Conservation (phyloP, 37 sponge, comb jelly and placozoan species). For the Hexactinellida sp. region DNA sequence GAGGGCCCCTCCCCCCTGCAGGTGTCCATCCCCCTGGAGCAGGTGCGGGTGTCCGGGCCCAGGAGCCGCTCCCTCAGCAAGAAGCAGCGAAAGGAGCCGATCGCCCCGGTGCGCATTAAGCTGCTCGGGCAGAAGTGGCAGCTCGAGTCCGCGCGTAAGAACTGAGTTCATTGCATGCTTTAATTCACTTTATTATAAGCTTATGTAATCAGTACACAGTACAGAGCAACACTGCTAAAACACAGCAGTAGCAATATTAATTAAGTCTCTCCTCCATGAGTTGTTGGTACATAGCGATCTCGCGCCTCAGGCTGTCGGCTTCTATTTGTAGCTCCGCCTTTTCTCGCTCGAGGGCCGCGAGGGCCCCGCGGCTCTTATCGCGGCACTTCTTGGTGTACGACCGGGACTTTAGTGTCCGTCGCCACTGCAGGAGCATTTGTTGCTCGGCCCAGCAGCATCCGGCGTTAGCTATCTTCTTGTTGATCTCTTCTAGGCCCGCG, state of each 20-base stretch:
- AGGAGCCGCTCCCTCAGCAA: background rate
- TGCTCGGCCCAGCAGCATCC: background rate
- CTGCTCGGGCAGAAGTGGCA: background rate
- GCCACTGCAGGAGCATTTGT: slow-evolving; percentile 5
- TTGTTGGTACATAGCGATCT: background rate
- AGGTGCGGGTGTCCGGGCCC: background rate
- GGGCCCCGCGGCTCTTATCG: background rate
- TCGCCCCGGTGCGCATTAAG: background rate
- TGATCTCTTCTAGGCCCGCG: background rate
- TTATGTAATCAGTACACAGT: background rate
- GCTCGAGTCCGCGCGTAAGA: background rate
- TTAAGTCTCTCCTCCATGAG: background rate
- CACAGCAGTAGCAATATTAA: background rate
- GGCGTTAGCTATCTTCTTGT: background rate
- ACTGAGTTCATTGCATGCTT: background rate
- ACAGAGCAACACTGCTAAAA: background rate
- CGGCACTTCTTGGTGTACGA: slow-evolving; percentile 9
- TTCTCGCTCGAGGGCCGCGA: background rate
- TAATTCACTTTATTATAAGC: no score
- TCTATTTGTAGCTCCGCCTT: background rate
- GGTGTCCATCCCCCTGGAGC: background rate
- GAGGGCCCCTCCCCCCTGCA: background rate
- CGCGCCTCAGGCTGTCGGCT: background rate
- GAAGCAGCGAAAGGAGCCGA: background rate
- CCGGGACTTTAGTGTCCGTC: slow-evolving; percentile 1